phyloP scores from a whole-genome alignment of 1,140 invertebrate species.

The Halesus radiatus region DNA sequence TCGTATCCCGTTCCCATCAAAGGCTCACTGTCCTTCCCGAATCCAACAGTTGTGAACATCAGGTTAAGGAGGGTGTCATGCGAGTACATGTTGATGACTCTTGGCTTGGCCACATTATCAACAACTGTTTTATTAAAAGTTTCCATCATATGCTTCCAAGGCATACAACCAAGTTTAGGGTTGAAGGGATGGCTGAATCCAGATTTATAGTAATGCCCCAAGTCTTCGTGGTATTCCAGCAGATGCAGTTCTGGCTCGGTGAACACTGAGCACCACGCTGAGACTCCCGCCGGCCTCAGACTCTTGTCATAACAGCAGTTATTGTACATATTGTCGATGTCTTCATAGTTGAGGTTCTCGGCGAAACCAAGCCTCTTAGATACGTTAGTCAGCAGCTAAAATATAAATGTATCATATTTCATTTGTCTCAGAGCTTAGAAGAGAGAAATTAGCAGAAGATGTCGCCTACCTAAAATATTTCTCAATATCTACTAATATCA shows the following conservation, averaged over 20 bases:
- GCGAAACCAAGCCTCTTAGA: constrained; percentile 30
- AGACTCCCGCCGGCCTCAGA: constrained; percentile 73
- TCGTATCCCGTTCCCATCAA: constrained; percentile 75
- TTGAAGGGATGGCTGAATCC: constrained; percentile 79
- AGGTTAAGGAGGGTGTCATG: constrained; percentile 76
- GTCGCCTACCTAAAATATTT: no score
- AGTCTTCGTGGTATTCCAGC: constrained; percentile 84
- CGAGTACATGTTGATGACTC: constrained; percentile 80
- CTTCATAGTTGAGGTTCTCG: not conserved
- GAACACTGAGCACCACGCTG: constrained; percentile 82
- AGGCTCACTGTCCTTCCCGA: constrained; percentile 73
- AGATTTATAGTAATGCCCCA: constrained; percentile 80
- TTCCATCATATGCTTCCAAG: constrained; percentile 79
- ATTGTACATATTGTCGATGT: constrained; percentile 46
- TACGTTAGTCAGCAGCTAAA: constrained; percentile 23
- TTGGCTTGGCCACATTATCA: constrained; percentile 63
- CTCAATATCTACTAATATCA: no score
- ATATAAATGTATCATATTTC: no score
- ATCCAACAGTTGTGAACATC: constrained; percentile 74
- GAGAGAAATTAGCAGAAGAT: no score
- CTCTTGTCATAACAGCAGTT: constrained; percentile 82
- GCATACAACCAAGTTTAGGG: constrained; percentile 77
- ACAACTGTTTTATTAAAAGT: constrained; percentile 64
- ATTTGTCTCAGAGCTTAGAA: no score
- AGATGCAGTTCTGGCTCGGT: constrained; percentile 77